Percentiles rank a stretch among this genome's conserved stretches.
These are phyloP conservation scores for Rhinatrema bivittatum DNA, from an alignment of 2,797 vertebrate species.

Conservation along the genomic window DNA sequence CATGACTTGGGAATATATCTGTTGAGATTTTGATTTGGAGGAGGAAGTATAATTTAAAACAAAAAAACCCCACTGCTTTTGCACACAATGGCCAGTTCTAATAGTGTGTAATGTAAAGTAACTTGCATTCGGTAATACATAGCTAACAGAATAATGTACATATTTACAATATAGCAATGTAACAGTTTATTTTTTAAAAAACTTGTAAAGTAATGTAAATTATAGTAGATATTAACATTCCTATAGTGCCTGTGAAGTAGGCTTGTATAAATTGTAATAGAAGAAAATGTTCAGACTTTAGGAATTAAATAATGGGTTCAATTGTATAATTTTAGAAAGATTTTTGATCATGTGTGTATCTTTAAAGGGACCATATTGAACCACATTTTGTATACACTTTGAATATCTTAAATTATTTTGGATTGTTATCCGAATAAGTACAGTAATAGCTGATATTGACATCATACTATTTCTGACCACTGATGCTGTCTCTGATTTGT, in stretches of 20 bases:
- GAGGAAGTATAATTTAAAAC: not conserved
- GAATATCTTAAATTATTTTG: constrained; percentile 14
- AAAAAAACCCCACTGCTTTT: no score
- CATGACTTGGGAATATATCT: not conserved
- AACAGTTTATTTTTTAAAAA: constrained; percentile 63
- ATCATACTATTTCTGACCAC: no score
- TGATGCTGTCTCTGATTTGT: no score
- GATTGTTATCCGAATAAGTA: not conserved
- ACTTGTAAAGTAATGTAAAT: constrained; percentile 58
- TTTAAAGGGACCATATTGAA: constrained; percentile 26
- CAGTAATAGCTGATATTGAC: not conserved
- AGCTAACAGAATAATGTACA: constrained; percentile 37
- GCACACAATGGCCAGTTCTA: no score
- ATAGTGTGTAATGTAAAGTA: no score
- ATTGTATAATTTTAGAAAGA: not conserved
- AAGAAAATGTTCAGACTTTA: constrained; percentile 1
- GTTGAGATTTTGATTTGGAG: constrained; percentile 2
- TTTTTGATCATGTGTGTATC: constrained; percentile 1
- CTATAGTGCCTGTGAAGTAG: constrained; percentile 10
- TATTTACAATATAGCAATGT: constrained; percentile 39
- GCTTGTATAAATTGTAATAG: constrained; percentile 8
- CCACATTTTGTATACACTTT: constrained; percentile 29
- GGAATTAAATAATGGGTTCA: not conserved
- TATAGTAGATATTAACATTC: constrained; percentile 30
- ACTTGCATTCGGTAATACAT: constrained; percentile 16